Conservation (phyloP, 2,888 invertebrate genomes). For the Herminia tarsipennalis region DNA sequence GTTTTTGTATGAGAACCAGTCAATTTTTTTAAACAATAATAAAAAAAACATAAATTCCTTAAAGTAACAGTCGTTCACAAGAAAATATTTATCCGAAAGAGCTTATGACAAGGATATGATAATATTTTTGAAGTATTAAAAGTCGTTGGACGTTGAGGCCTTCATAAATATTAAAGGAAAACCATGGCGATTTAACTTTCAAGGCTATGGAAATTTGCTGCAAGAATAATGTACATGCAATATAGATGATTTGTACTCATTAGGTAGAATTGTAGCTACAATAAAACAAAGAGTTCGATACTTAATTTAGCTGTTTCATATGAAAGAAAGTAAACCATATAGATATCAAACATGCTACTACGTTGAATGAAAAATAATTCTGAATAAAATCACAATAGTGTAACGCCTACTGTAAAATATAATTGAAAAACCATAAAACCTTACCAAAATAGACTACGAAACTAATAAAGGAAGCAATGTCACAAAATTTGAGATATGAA, state of each 20-base stretch:
- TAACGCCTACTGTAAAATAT: too few relatives aligned
- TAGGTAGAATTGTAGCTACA: conserved; percentile 9
- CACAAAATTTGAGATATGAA: conserved; percentile 18
- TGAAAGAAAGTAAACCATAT: too few relatives aligned
- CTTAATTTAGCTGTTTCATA: too few relatives aligned
- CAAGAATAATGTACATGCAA: conserved; percentile 36
- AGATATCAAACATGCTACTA: too few relatives aligned
- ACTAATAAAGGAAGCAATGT: conserved; percentile 33
- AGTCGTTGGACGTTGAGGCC: conserved; percentile 65
- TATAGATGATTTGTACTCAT: conserved; percentile 18
- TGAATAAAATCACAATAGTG: too few relatives aligned
- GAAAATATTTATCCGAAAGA: conserved; percentile 55
- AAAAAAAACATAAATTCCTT: conserved; percentile 39
- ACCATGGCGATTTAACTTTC: conserved; percentile 70
- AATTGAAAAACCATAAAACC: too few relatives aligned
- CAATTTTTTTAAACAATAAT: neutral
- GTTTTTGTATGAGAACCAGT: neutral
- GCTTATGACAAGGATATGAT: conserved; percentile 64
- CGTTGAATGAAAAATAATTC: too few relatives aligned
- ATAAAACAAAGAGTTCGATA: conserved; percentile 17
- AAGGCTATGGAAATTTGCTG: conserved; percentile 54
- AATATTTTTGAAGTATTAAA: conserved; percentile 71
- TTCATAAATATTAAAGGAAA: conserved; percentile 79
- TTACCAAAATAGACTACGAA: conserved; percentile 17
- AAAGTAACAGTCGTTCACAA: conserved; percentile 41